Percentiles rank a stretch among this genome's conserved stretches.
These are phyloP conservation scores for Brachypteracias leptosomus DNA, from an alignment of 2,113 vertebrate species.

Conservation along the genomic window DNA sequence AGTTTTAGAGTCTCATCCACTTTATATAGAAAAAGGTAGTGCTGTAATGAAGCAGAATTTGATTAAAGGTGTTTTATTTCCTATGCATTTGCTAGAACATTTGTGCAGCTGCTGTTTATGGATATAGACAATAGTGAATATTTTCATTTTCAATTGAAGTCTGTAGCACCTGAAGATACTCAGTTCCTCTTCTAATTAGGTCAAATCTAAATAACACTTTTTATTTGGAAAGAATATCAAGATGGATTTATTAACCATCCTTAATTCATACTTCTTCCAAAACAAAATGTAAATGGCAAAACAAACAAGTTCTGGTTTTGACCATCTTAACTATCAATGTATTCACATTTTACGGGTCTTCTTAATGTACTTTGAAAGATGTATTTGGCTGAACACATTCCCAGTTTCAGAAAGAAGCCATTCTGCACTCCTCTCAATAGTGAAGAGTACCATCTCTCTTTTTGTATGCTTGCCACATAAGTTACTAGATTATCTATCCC, in stretches of 20 bases:
- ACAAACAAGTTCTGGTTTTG: not conserved
- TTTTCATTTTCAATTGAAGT: not conserved
- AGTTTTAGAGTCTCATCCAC: not conserved
- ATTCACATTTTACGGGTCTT: not conserved
- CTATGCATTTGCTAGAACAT: not conserved
- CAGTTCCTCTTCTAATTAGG: not conserved
- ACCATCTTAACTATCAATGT: not conserved
- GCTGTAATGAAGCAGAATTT: not conserved
- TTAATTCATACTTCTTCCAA: not conserved
- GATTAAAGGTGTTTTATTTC: not conserved
- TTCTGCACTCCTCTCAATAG: not conserved
- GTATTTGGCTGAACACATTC: not conserved
- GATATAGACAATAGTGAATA: not conserved
- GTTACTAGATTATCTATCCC: not conserved
- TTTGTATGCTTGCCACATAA: not conserved
- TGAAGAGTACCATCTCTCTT: not conserved
- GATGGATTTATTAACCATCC: not conserved
- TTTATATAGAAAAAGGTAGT: not conserved
- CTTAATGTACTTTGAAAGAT: not conserved
- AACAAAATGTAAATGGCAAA: not conserved
- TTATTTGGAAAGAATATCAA: not conserved
- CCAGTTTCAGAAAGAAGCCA: not conserved
- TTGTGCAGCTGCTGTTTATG: not conserved
- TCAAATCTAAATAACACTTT: not conserved
- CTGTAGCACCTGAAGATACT: not conserved